Evolutionary conservation across 2,797 vertebrate species (phyloP).

Genomic region (Kryptopterus vitreolus): DNA sequence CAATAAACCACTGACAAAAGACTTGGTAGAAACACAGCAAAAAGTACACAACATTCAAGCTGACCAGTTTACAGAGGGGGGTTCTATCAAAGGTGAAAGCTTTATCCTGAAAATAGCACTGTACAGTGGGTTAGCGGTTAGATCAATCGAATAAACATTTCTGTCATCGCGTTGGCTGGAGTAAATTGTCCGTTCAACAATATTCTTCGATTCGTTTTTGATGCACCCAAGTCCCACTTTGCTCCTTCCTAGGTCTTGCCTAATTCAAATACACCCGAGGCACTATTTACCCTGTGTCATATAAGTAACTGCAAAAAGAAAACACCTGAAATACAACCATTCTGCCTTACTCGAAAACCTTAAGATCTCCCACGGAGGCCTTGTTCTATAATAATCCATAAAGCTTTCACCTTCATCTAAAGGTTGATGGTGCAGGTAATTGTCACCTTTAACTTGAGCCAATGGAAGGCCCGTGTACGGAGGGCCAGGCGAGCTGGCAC

Average conservation of each 20-base stretch:
- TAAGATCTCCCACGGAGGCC: not conserved
- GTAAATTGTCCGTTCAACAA: not conserved
- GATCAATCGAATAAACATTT: not conserved
- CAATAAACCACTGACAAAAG: slow-evolving; percentile 76
- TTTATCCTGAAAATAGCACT: slow-evolving; percentile 66
- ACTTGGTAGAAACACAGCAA: slow-evolving; percentile 77
- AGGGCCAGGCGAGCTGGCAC: slow-evolving; percentile 70
- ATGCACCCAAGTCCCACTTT: not conserved
- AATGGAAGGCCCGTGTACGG: slow-evolving; percentile 67
- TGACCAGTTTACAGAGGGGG: slow-evolving; percentile 78
- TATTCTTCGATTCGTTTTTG: not conserved
- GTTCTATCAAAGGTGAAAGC: slow-evolving; percentile 76
- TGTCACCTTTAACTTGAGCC: slow-evolving; percentile 83
- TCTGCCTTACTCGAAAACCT: not conserved
- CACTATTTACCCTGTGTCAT: not conserved
- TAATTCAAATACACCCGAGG: not conserved
- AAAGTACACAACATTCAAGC: slow-evolving; percentile 78
- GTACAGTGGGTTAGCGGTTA: no score
- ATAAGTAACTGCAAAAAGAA: not conserved
- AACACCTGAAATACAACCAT: not conserved
- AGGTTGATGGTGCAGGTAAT: slow-evolving; percentile 72
- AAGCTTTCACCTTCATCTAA: slow-evolving; percentile 82
- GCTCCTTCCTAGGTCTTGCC: not conserved
- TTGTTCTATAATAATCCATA: slow-evolving; percentile 60
- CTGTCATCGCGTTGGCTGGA: not conserved